Conservation (phyloP, 2,797 vertebrate species). For the Peromyscus attwateri region DNA sequence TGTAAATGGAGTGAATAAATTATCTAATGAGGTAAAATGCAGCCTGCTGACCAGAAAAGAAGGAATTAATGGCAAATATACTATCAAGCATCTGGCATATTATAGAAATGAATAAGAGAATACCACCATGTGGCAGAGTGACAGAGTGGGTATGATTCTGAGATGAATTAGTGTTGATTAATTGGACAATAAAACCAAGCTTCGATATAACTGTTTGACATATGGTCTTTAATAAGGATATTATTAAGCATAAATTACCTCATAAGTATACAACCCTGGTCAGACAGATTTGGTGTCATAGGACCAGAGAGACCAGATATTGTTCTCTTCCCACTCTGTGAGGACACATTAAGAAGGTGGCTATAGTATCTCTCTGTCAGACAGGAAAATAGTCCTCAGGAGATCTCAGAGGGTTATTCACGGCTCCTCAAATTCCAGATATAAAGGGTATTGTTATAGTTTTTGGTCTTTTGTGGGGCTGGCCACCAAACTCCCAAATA, state of each 20-base stretch:
- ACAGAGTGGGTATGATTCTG: neutral
- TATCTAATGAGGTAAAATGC: neutral
- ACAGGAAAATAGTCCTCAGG: neutral
- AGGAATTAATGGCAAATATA: neutral
- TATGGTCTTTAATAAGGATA: neutral
- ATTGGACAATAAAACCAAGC: neutral
- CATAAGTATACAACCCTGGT: neutral
- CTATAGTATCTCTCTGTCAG: neutral
- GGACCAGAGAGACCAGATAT: neutral
- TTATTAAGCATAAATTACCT: neutral
- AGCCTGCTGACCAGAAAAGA: neutral
- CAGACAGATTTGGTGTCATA: neutral
- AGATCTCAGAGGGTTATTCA: neutral
- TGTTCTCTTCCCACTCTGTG: neutral
- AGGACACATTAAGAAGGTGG: neutral
- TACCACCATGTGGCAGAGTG: neutral
- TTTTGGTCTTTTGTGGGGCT: too few relatives aligned
- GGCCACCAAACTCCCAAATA: too few relatives aligned
- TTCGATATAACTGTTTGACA: neutral
- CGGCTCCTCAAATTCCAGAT: neutral
- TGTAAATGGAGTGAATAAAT: neutral
- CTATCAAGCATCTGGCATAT: neutral
- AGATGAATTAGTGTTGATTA: neutral
- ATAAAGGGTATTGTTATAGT: neutral
- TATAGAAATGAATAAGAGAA: neutral